phyloP scores from a whole-genome alignment of 2,888 invertebrate species.

The Rosalia funebris region DNA sequence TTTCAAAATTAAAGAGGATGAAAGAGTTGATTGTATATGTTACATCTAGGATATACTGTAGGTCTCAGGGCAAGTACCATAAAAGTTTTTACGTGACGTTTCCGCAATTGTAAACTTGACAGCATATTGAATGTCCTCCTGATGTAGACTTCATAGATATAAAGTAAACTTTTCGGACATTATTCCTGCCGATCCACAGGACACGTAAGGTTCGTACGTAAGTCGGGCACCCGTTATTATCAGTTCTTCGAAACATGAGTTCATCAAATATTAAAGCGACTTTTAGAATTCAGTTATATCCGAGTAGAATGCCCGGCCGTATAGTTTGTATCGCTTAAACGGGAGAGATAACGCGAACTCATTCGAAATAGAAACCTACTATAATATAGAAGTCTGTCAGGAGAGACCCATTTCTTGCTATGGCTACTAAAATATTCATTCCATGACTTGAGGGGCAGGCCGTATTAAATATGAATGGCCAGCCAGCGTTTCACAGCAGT shows the following conservation, averaged over 20 bases:
- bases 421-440: constrained; percentile 55
- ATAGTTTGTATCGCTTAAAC: constrained; percentile 15
- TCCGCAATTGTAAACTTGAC: too few relatives aligned
- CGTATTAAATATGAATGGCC: constrained; percentile 54
- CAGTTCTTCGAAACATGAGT: constrained; percentile 11
- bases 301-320: constrained; percentile 3
- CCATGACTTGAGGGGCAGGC: constrained; percentile 53
- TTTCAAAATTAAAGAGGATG: too few relatives aligned
- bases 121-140: too few relatives aligned
- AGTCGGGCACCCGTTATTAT: constrained; percentile 9
- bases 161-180: too few relatives aligned
- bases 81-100: too few relatives aligned
- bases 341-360: constrained; percentile 23
- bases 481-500: constrained; percentile 53
- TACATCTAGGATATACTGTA: too few relatives aligned
- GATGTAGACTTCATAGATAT: too few relatives aligned
- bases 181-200: too few relatives aligned
- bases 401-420: constrained; percentile 53
- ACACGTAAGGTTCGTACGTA: too few relatives aligned
- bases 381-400: constrained; percentile 48
- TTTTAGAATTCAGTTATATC: constrained; percentile 25
- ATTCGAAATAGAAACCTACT: constrained; percentile 39
- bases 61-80: too few relatives aligned
- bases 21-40: too few relatives aligned
- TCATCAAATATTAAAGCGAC: constrained; percentile 21